phyloP scores from a whole-genome alignment of 2,113 vertebrate genomes.

The Glaucidium brasilianum region DNA sequence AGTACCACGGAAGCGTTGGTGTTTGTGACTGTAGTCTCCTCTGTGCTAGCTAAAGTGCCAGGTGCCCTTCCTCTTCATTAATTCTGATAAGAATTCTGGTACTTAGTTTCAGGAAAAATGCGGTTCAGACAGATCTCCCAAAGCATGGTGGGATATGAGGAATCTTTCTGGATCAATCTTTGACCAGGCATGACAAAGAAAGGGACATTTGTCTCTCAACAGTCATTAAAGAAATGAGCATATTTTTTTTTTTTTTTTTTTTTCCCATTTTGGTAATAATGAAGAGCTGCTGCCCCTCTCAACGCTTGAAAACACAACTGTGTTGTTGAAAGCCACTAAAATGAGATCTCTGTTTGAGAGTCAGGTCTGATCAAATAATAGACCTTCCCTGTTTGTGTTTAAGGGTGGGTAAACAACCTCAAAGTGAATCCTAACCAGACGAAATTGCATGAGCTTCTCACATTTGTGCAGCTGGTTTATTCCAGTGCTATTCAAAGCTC shows the following conservation, averaged over 20 bases:
- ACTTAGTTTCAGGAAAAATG: neutral
- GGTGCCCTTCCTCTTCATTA: neutral
- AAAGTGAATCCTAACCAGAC: constrained; percentile 29
- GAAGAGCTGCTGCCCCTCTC: neutral
- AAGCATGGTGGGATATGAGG: neutral
- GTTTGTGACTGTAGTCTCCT: neutral
- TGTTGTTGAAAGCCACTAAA: neutral
- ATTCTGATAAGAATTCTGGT: neutral
- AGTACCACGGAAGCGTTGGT: neutral
- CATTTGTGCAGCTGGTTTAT: neutral
- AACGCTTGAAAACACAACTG: neutral
- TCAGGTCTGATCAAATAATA: constrained; percentile 49
- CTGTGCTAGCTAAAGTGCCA: neutral
- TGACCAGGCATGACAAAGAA: neutral
- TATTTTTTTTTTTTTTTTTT: neutral
- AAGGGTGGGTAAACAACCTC: constrained; percentile 44
- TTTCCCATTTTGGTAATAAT: neutral
- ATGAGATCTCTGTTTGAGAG: constrained; percentile 39
- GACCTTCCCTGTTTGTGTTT: constrained; percentile 24
- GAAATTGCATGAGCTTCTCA: constrained; percentile 5
- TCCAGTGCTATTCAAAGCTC: neutral
- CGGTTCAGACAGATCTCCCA: neutral
- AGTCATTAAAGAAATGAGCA: neutral
- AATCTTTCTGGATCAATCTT: neutral
- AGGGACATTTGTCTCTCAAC: neutral